Evolutionary conservation across 2,888 invertebrate genomes (phyloP), one percentile per base, ranked within the genome.

Genomic region (Sesamia inferens): DNA sequence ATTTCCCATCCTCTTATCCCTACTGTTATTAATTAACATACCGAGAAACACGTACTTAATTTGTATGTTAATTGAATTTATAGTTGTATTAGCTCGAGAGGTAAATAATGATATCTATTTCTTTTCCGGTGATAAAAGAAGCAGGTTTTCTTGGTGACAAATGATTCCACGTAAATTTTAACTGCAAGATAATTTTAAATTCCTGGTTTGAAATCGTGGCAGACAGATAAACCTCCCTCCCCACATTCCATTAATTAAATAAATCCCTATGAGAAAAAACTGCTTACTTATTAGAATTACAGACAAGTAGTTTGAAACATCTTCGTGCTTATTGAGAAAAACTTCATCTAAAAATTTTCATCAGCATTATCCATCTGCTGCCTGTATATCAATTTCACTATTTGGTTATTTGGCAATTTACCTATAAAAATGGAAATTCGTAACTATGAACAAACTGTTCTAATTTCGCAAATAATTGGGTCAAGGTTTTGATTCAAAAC

Each of bases 81-180:
- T 54, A 47, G 5, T 54, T 71, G 47, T 71, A 61, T 47, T 78
- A 39, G 13, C n/a, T 47, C 19, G 2, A 13, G 42, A 47, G 51
- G 14, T 68, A 16, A 24, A 42, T 70, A 67, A 47, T 24, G 10
- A 47, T 39, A 47, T 16, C 24, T 55, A 13, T 55, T 48, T 16
- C 48, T 24, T 42, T 14, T 13, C 39, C 16, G 16, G 19, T 42
- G n/a, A 47, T 74, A 68, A 59, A 70, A 24, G 13, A 47, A 54
- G 10, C 59, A n/a, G 19, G 71, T 74, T 70, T 78, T 11, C 19
- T 58, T 58, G 10, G 8, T 67, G 68, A 48, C 67, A 67, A 59
- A 68, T 68, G 31, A 57, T 63, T 47, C 13, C 31, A 64, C 24
- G 19, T 42, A 19, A 68, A 10, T 4, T 39, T 68, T 19, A 13